Evolutionary conservation across 2,888 invertebrate species (phyloP), one percentile per base, ranked within the genome.

Genomic region (Ceriagrion tenellum): DNA sequence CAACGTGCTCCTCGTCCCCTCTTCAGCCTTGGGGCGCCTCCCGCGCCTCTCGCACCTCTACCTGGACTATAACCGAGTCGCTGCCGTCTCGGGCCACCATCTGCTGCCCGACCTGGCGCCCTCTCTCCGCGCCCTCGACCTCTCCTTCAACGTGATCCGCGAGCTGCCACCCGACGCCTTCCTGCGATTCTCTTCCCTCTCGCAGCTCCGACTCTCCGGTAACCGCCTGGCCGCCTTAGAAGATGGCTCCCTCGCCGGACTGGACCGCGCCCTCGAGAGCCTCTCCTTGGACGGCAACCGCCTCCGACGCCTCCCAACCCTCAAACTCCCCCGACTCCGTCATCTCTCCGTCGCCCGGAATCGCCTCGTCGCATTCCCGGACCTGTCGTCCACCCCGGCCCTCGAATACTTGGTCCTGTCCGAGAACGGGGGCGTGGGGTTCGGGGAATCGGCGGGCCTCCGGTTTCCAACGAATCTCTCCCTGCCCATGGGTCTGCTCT

Each of bases 1-100:
- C 97, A 99, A 99, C 96, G 98, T 99, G 95, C 97, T 99, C 0
- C 97, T 99, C 0, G 98, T 99, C 88, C 99, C 99, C 0, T 98
- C 98, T 0, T 98, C 98, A 88, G 99, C 99, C 0, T 97, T 99
- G 12, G 98, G 98, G 16, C 98, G 98, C n/a, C 97, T 99, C 26
- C 98, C 98, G 0, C 98, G 98, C 95, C 97, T 99, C 3, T 97
- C 98, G 6, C 98, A 98, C 23, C 97, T 99, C 0, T 98, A 98
- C 96, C 97, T 99, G 95, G 99, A 99, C 96, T 99, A 98, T 96
- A 99, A 99, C 97, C 97, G 99, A 96, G 98, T 99, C 10, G 98
- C 99, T 0, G 99, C 99, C 0, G 97, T 99, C 89, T 98, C 99
- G 0, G 98, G 98, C 18, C 98, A 98, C 96, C 98, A 98, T 96